phyloP scores from a whole-genome alignment of 2,888 invertebrate genomes.

The Bombylius major region DNA sequence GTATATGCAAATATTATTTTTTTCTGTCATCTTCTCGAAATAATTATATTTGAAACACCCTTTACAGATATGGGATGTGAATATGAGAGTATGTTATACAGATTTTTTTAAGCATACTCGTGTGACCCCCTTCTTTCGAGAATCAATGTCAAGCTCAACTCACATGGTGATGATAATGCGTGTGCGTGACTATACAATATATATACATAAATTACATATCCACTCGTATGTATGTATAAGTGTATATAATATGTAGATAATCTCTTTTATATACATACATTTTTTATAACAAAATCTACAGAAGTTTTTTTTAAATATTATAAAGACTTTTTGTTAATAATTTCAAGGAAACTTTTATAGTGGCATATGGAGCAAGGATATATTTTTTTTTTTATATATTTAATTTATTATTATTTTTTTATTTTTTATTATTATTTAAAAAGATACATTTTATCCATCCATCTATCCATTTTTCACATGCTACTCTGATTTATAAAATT shows the following conservation, averaged over 20 bases:
- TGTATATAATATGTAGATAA: background rate
- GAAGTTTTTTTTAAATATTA: no score
- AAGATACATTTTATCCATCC: no score
- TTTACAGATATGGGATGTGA: no score
- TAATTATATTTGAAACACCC: no score
- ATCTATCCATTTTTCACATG: background rate
- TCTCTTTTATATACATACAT: no score
- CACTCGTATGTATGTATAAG: background rate
- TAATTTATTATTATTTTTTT: background rate
- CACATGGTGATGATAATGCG: background rate
- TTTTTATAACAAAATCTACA: no score
- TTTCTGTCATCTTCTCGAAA: no score
- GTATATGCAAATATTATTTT: no score
- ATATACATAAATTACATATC: background rate
- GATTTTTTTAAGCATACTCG: background rate
- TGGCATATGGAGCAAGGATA: background rate
- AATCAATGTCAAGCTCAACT: background rate
- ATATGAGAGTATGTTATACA: no score
- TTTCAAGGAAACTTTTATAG: background rate
- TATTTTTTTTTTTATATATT: background rate
- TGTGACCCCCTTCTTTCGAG: background rate
- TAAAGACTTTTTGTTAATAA: no score
- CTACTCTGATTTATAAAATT: background rate
- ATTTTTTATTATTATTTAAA: background rate
- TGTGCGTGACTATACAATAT: background rate